These are phyloP conservation scores for Paratrypauchen microcephalus DNA, from an alignment of 2,797 vertebrate genomes.

Conservation along the genomic window DNA sequence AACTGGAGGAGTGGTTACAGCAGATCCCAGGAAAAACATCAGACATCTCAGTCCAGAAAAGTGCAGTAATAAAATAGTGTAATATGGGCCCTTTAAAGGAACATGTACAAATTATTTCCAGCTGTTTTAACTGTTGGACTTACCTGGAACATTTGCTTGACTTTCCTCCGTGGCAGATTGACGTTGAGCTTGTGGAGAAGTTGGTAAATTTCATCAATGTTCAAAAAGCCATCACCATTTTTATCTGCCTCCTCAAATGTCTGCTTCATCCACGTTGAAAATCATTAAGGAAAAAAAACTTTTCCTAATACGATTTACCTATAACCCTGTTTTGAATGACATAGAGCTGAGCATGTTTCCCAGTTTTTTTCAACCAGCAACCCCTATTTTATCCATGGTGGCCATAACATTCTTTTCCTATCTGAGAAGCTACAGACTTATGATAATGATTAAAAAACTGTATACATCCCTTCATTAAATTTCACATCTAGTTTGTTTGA, in stretches of 20 bases:
- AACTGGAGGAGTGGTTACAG: too few relatives aligned
- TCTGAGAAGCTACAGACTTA: too few relatives aligned
- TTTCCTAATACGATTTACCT: not conserved
- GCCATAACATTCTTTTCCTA: too few relatives aligned
- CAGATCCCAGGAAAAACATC: too few relatives aligned
- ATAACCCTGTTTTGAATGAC: not conserved
- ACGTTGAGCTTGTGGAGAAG: constrained; percentile 97
- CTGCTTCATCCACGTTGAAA: constrained; percentile 92
- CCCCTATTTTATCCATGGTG: too few relatives aligned
- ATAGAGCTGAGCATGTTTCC: not conserved
- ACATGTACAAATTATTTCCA: not conserved
- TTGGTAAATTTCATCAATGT: constrained; percentile 97
- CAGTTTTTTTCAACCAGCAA: too few relatives aligned
- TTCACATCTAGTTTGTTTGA: too few relatives aligned
- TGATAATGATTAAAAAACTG: too few relatives aligned
- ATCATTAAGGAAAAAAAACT: constrained; percentile 77
- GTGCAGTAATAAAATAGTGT: too few relatives aligned
- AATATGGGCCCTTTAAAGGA: not conserved
- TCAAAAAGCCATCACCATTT: constrained; percentile 93
- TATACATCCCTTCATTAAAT: too few relatives aligned
- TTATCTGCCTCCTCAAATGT: constrained; percentile 98
- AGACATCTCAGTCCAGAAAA: too few relatives aligned
- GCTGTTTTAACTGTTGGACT: not conserved
- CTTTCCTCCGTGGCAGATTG: constrained; percentile 93
- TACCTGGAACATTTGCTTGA: constrained; percentile 99